Percentiles rank a stretch among this genome's conserved stretches.
These are phyloP conservation scores for Cassiopea andromeda DNA, from an alignment of 30 jellyfish, hydroid and myxozoan genomes.

Conservation along the genomic window DNA sequence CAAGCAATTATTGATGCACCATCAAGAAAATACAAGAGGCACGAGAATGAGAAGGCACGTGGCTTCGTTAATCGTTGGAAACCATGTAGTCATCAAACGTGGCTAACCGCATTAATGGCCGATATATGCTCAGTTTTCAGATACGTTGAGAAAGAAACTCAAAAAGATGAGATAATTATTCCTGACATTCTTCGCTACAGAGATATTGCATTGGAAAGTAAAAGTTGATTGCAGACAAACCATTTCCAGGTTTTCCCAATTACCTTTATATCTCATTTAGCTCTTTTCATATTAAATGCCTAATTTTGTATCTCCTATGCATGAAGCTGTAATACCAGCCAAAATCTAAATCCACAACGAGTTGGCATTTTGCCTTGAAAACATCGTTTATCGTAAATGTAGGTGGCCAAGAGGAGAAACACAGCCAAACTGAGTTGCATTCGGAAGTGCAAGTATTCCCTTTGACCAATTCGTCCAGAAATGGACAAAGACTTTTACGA, in stretches of 20 bases:
- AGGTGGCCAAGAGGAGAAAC: too few species aligned
- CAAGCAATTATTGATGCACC: background rate
- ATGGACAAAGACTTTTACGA: too few species aligned
- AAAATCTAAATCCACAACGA: too few species aligned
- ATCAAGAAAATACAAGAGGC: background rate
- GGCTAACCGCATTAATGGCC: constrained; percentile 30
- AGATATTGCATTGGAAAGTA: constrained; percentile 22
- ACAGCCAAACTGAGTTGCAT: too few species aligned
- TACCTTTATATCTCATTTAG: too few species aligned
- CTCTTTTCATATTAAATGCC: too few species aligned
- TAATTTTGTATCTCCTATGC: too few species aligned
- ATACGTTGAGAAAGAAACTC: constrained; percentile 30
- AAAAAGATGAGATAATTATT: constrained; percentile 11
- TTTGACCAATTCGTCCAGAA: too few species aligned
- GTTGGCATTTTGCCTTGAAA: too few species aligned
- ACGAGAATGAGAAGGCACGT: constrained; percentile 1
- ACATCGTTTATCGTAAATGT: too few species aligned
- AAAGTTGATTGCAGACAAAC: constrained; percentile 15
- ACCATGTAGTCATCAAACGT: constrained; percentile 27
- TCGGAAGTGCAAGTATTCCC: too few species aligned
- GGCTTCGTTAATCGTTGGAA: constrained; percentile 18
- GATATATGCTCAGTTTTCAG: constrained; percentile 30
- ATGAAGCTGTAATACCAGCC: too few species aligned
- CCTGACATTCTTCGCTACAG: constrained; percentile 33
- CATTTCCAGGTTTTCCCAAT: background rate